Percentiles rank a stretch among this genome's conserved stretches.
Conservation (phyloP, 2,113 vertebrate genomes). For the Paedocypris sp. region DNA sequence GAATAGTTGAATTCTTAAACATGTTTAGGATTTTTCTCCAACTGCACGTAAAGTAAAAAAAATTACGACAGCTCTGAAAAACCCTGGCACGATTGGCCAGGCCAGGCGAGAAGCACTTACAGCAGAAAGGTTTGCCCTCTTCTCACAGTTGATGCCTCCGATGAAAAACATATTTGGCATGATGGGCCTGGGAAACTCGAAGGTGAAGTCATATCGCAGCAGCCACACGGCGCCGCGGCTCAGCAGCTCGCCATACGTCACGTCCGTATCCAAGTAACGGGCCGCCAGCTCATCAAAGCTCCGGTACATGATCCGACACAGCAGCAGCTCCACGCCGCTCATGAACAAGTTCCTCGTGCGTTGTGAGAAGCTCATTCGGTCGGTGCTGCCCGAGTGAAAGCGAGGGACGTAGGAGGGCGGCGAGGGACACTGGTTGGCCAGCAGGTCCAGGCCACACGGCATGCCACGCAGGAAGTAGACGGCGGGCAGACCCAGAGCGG, state of each 20-base stretch:
- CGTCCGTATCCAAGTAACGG: conserved; percentile 46
- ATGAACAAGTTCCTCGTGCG: conserved; percentile 51
- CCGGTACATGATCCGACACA: conserved; percentile 28
- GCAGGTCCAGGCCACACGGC: conserved; percentile 44
- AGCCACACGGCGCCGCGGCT: conserved; percentile 52
- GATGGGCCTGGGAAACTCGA: conserved; percentile 57
- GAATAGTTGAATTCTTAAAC: too few species aligned
- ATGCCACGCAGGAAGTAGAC: conserved; percentile 58
- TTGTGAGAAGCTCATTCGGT: conserved; percentile 55
- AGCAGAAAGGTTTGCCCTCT: conserved; percentile 38
- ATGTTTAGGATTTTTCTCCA: not conserved
- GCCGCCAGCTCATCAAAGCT: conserved; percentile 42
- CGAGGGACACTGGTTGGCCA: conserved; percentile 48
- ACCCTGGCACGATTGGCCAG: not conserved
- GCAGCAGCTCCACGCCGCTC: not conserved
- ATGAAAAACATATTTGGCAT: conserved; percentile 65
- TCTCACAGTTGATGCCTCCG: conserved; percentile 47
- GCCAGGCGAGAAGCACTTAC: conserved; percentile 18
- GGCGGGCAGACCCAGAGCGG: conserved; percentile 48
- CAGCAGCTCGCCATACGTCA: conserved; percentile 48
- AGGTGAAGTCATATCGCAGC: conserved; percentile 57
- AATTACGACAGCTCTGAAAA: not conserved
- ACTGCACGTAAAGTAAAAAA: not conserved
- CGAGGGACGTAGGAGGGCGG: conserved; percentile 55
- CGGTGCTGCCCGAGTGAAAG: conserved; percentile 16